phyloP scores from a whole-genome alignment of 2,888 invertebrate genomes.

The Meandrusa payeni region DNA sequence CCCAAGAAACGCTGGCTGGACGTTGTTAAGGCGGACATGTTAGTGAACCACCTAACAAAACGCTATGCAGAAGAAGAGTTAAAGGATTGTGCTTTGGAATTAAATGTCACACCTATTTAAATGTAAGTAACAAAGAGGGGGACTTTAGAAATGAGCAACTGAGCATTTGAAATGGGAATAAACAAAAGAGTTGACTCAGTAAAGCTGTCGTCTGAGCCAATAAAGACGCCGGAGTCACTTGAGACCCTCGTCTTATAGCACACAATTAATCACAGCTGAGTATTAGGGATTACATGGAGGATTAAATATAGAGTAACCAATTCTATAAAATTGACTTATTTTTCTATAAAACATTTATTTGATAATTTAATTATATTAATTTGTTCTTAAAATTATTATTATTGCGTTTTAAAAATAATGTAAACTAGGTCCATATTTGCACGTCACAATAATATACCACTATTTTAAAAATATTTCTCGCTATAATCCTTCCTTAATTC shows the following conservation, averaged over 20 bases:
- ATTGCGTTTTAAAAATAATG: too few relatives aligned
- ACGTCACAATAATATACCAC: too few relatives aligned
- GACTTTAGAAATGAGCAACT: slow-evolving; percentile 15
- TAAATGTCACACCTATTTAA: slow-evolving; percentile 17
- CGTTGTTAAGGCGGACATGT: too few relatives aligned
- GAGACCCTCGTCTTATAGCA: slow-evolving; percentile 50
- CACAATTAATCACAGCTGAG: slow-evolving; percentile 53
- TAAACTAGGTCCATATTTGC: too few relatives aligned
- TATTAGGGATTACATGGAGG: slow-evolving; percentile 22
- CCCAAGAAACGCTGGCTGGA: too few relatives aligned
- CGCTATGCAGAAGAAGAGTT: too few relatives aligned
- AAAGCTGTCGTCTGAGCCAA: slow-evolving; percentile 34
- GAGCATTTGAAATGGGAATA: slow-evolving; percentile 18
- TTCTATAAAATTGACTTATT: neutral
- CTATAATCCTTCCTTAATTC: too few relatives aligned
- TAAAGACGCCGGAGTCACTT: slow-evolving; percentile 30
- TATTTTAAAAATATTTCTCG: too few relatives aligned
- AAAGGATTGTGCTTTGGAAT: slow-evolving; percentile 10
- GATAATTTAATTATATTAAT: too few relatives aligned
- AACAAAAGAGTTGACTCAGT: slow-evolving; percentile 33
- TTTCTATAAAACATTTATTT: too few relatives aligned
- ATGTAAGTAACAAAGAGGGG: slow-evolving; percentile 8
- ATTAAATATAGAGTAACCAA: slow-evolving; percentile 15
- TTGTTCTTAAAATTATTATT: too few relatives aligned
- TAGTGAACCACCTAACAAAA: too few relatives aligned